Percentiles rank a stretch among this genome's conserved stretches.
These are phyloP conservation scores for Heteromormyrus szaboi DNA, from an alignment of 2,797 vertebrate species.

Conservation along the genomic window DNA sequence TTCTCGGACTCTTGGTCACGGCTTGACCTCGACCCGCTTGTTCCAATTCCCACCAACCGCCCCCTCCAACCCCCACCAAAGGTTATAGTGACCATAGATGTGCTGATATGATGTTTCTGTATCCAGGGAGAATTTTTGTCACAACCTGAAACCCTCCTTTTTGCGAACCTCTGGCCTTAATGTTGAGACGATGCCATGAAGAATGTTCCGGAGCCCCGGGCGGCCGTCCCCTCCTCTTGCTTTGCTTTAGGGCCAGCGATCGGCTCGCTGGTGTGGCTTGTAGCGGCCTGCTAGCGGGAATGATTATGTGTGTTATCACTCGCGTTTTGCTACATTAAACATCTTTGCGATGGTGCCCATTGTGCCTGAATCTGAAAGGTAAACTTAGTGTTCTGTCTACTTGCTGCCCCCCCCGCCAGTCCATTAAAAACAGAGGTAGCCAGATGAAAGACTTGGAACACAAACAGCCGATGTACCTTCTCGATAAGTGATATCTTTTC, in stretches of 20 bases:
- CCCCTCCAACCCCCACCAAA: neutral
- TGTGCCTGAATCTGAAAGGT: neutral
- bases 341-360: neutral
- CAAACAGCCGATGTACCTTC: conserved; percentile 43
- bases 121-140: neutral
- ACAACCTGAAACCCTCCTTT: neutral
- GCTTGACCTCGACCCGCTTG: neutral
- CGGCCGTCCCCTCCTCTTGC: neutral
- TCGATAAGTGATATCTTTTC: conserved; percentile 32
- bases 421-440: neutral
- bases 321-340: neutral
- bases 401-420: neutral
- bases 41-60: neutral
- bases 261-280: too few species aligned
- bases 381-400: neutral
- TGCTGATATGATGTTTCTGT: neutral
- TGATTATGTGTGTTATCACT: neutral
- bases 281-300: neutral
- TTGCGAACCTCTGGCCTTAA: neutral
- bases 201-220: neutral
- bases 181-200: too few species aligned
- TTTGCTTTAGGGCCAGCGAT: too few species aligned
- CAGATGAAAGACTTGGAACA: conserved; percentile 24
- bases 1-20: neutral
- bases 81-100: neutral